Evolutionary conservation across 2,113 vertebrate species (phyloP), one percentile per base, ranked within the genome.

Genomic region (Melanostigma gelatinosum): DNA sequence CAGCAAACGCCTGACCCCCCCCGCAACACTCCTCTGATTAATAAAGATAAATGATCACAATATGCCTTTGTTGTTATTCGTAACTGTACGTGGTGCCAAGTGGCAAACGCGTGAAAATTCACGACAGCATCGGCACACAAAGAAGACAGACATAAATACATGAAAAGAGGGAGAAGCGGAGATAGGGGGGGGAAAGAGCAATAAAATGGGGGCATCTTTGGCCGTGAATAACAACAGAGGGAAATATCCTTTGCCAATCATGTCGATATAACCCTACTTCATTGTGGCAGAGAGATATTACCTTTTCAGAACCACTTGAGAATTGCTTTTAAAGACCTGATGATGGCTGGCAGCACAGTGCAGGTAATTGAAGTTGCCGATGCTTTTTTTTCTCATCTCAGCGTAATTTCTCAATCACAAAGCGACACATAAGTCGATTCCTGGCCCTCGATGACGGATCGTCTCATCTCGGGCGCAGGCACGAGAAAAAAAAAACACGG

Each of bases 371-470:
- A 89, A 92, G 90, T 85, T 79, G 83, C 89, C 74, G 55, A 75
- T 72, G 85, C 84, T 88, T 89, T 24, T 89, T 24, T 92, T 92
- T 91, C 88, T 93, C 92, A 92, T 93, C 80, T 88, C 50, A 3
- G 80, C 74, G 88, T 94, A 93, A 93, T 94, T 94, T 93, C 93
- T 95, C 91, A 87, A 89, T 93, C 69, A 78, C 80, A 89, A 86
- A 89, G 72, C 89, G 93, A 92, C 93, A 86, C 67, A 16, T 34
- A 65, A 90, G 93, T 93, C 93, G 82, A 93, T 94, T 86, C 82
- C 79, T 74, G 80, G 86, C 83, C 55, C 72, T 61, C 40, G 44
- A 89, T 93, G 93, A 94, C 82, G 65, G 88, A 94, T 94, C 42
- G 79, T 81, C 89, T 90, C 86, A 93, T 94, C 89, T 82, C 44